Evolutionary conservation across 2,797 vertebrate genomes (phyloP), one percentile per base, ranked within the genome.

Genomic region (Helarctos malayanus): DNA sequence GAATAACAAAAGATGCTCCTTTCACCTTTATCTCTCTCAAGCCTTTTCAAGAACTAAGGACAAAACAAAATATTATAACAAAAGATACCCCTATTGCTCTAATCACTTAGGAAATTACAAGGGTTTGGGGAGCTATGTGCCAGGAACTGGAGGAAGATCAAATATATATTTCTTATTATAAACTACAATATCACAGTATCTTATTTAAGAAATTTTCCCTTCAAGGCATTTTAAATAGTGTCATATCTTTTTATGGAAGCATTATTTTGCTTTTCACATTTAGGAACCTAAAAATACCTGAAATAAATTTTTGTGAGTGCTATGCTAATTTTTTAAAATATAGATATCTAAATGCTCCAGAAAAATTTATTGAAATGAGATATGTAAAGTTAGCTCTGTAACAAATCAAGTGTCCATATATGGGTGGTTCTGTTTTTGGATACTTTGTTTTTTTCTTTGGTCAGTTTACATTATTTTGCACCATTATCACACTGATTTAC

Each of bases 81-180:
- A 63, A 76, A 10, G 29, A 92, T 32, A 32, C 3, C 47, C 47
- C 49, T 65, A 15, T 45, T 93, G 19, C 19, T 78, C 57, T 93
- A 78, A 78, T 78, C 59, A 56, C 35, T 65, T 56, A 85, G 57
- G 71, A 65, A 85, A 65, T 85, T 54, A 56, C 10, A 56, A 56
- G 71, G 5, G 47, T 83, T 82, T 89, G 23, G 32, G 19, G 16
- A 65, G 21, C 56, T 76, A 21, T 23, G 12, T 76, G 68, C 57
- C 29, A 63, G 47, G 45, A n/a, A 65, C 35, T 61, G 7, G 13
- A 65, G 57, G 61, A 63, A 83, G 35, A 56, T 13, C 23, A 76
- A 83, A 35, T 38, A 89, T 18, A 56, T 65, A 38, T 76, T 89
- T 93, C 52, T 71, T 75, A 45, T 76, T 83, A 76, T 83, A 89